Evolutionary conservation across 1,140 invertebrate species (phyloP).

Genomic region (Drosophila kikkawai): DNA sequence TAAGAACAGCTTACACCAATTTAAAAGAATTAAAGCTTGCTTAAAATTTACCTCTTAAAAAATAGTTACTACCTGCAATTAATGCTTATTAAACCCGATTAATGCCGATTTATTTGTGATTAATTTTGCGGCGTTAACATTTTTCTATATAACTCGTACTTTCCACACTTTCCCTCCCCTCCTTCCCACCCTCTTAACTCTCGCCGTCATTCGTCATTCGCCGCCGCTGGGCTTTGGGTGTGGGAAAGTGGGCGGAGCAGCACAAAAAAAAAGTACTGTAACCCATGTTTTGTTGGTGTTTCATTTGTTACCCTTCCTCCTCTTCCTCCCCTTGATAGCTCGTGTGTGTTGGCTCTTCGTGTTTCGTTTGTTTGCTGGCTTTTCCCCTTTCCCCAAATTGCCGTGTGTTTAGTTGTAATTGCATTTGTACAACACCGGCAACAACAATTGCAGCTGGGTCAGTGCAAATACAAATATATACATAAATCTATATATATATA

Average conservation of each 20-base stretch:
- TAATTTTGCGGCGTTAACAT: constrained; percentile 12
- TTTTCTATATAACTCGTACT: constrained; percentile 5
- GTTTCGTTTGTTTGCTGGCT: constrained; percentile 33
- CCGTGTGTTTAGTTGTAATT: constrained; percentile 73
- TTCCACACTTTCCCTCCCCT: not conserved
- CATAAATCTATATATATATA: not conserved
- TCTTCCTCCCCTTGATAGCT: not conserved
- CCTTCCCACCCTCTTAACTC: not conserved
- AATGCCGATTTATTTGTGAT: constrained; percentile 4
- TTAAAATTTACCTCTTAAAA: not conserved
- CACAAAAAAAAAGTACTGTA: constrained; percentile 20
- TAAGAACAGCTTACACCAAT: not conserved
- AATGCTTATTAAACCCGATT: constrained; percentile 4
- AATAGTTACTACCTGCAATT: not conserved
- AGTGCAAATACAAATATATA: constrained; percentile 38
- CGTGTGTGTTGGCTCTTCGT: constrained; percentile 34
- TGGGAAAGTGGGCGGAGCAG: constrained; percentile 67
- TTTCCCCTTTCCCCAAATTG: not conserved
- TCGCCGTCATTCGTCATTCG: constrained; percentile 55
- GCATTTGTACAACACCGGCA: constrained; percentile 65
- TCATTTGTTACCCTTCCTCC: constrained; percentile 2
- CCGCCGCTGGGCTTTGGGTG: constrained; percentile 42
- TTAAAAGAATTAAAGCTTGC: not conserved
- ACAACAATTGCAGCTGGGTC: constrained; percentile 43
- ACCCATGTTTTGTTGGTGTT: constrained; percentile 24